Evolutionary conservation across 2,888 invertebrate species (phyloP).

Genomic region (Rhagophthalmus giganteus): DNA sequence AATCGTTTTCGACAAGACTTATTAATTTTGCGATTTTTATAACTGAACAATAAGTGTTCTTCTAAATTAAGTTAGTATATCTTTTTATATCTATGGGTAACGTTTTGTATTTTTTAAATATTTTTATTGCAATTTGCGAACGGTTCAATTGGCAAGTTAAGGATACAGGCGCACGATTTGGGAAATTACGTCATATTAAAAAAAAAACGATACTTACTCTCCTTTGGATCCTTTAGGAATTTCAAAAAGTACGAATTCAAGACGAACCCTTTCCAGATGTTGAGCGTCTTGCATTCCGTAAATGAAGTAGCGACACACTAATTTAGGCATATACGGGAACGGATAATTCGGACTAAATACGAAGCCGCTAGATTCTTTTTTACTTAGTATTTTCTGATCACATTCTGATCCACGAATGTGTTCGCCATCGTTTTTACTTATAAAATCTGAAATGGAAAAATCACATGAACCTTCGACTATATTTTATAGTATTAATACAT

Average conservation of each 20-base stretch:
- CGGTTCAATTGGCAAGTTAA: background rate
- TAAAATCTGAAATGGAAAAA: conserved; percentile 71
- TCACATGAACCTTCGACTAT: background rate
- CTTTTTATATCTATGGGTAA: background rate
- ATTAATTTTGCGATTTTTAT: too few relatives aligned
- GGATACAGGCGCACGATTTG: too few relatives aligned
- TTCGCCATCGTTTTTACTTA: conserved; percentile 89
- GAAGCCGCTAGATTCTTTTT: conserved; percentile 87
- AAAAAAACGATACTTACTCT: conserved; percentile 65
- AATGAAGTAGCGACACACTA: conserved; percentile 96
- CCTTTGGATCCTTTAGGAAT: conserved; percentile 84
- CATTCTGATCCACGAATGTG: conserved; percentile 98
- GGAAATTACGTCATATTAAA: background rate
- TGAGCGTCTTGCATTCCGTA: conserved; percentile 98
- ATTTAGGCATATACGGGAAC: conserved; percentile 91
- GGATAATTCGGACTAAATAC: conserved; percentile 97
- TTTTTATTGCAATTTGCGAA: background rate
- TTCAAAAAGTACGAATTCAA: conserved; percentile 87
- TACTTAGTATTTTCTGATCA: conserved; percentile 95
- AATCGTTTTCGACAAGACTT: too few relatives aligned
- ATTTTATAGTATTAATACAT: too few relatives aligned
- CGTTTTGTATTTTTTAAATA: background rate
- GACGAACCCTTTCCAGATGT: conserved; percentile 89
- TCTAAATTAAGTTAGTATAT: background rate
- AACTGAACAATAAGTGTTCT: too few relatives aligned